These are phyloP conservation scores for Julus scanicus DNA, from an alignment of 2,888 invertebrate genomes.

Conservation along the genomic window DNA sequence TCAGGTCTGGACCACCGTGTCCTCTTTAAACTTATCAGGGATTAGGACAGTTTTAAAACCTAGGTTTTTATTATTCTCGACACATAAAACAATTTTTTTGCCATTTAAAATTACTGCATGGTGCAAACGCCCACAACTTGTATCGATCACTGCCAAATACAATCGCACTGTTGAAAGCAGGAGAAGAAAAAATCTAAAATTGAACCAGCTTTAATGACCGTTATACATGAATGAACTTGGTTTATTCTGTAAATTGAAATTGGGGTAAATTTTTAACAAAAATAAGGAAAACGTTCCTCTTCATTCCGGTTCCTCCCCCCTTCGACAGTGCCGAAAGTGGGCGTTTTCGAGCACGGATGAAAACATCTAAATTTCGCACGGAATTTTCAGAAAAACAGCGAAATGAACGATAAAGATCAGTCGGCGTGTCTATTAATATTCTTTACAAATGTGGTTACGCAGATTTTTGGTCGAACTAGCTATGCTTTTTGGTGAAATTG, in stretches of 20 bases:
- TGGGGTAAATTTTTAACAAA: neutral
- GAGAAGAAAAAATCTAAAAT: no score
- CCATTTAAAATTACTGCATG: no score
- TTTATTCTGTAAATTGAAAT: neutral
- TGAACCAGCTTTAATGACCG: neutral
- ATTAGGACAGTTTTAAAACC: no score
- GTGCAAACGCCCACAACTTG: no score
- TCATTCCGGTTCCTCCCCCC: neutral
- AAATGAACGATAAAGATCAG: neutral
- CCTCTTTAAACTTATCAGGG: no score
- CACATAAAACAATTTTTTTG: no score
- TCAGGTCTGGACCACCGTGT: no score
- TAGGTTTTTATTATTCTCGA: no score
- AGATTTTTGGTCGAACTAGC: neutral
- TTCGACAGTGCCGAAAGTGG: neutral
- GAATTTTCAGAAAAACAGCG: neutral
- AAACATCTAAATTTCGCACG: neutral
- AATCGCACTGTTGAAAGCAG: no score
- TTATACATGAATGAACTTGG: neutral
- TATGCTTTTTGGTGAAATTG: neutral
- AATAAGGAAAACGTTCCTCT: neutral
- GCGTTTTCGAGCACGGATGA: neutral
- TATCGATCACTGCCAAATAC: no score
- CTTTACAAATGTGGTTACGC: neutral
- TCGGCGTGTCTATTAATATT: neutral